phyloP scores from a whole-genome alignment of 2,888 invertebrate genomes.

The Agonopterix arenella region DNA sequence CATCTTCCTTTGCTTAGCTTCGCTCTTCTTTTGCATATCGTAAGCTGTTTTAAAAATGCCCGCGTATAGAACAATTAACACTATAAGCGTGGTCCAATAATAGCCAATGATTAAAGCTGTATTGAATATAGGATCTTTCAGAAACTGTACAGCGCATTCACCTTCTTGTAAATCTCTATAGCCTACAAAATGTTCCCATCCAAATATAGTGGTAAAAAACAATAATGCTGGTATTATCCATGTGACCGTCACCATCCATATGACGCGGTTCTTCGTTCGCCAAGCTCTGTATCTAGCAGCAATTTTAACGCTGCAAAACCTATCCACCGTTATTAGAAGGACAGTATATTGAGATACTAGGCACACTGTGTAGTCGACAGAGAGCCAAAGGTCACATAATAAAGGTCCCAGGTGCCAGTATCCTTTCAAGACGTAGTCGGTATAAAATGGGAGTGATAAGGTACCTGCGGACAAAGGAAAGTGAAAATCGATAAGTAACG shows the following conservation, averaged over 20 bases:
- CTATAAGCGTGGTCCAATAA: conserved; percentile 97
- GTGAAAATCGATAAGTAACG: neutral
- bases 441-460: conserved; percentile 99
- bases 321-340: conserved; percentile 97
- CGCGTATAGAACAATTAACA: conserved; percentile 96
- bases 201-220: conserved; percentile 98
- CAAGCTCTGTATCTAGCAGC: conserved; percentile 98
- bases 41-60: conserved; percentile 98
- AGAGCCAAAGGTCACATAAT: conserved; percentile 98
- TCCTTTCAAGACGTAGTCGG: conserved; percentile 96
- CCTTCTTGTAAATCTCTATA: conserved; percentile 90
- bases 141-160: conserved; percentile 97
- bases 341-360: conserved; percentile 99
- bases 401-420: conserved; percentile 98
- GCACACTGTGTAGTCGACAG: conserved; percentile 99
- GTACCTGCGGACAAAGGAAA: conserved; percentile 81
- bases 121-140: conserved; percentile 98
- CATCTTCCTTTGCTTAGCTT: conserved; percentile 97
- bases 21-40: conserved; percentile 97
- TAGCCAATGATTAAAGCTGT: conserved; percentile 97
- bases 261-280: conserved; percentile 95
- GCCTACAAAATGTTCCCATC: conserved; percentile 99
- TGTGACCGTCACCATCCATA: conserved; percentile 96
- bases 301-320: conserved; percentile 99
- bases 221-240: conserved; percentile 98